phyloP scores from a whole-genome alignment of 2,888 invertebrate species.

The Spicauda simplicius region DNA sequence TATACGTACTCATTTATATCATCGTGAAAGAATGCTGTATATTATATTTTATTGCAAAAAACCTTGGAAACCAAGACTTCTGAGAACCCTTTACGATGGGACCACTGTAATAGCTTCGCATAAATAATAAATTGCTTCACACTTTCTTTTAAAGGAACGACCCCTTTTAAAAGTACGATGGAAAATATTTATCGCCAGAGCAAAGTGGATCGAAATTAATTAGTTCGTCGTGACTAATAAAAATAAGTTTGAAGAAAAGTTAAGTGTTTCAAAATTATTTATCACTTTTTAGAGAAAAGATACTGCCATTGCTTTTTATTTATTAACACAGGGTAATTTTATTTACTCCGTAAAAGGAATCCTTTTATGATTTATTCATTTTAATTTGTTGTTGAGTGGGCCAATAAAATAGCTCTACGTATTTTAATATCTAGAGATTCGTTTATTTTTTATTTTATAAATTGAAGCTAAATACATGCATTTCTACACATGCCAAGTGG shows the following conservation, averaged over 20 bases:
- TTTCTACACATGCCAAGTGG: too few species aligned
- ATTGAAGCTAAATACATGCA: too few species aligned
- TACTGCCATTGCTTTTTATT: conserved; percentile 12
- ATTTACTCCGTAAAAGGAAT: neutral
- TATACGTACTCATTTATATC: too few species aligned
- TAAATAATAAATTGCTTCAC: conserved; percentile 26
- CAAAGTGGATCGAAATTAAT: conserved; percentile 29
- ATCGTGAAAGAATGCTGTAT: too few species aligned
- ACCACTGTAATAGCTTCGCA: neutral
- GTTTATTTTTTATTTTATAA: too few species aligned
- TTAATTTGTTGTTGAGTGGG: neutral
- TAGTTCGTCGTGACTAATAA: conserved; percentile 31
- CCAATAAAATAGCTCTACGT: too few species aligned
- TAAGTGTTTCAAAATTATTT: conserved; percentile 18
- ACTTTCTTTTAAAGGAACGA: conserved; percentile 17
- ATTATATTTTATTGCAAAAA: neutral
- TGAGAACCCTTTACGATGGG: neutral
- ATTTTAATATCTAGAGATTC: neutral
- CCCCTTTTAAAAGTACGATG: conserved; percentile 26
- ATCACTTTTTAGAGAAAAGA: conserved; percentile 3
- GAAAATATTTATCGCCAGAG: conserved; percentile 29
- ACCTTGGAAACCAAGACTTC: neutral
- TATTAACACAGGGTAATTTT: neutral
- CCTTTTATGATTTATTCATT: neutral
- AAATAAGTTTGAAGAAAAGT: conserved; percentile 19